phyloP scores from a whole-genome alignment of 2,113 vertebrate species.

The Cariama cristata region DNA sequence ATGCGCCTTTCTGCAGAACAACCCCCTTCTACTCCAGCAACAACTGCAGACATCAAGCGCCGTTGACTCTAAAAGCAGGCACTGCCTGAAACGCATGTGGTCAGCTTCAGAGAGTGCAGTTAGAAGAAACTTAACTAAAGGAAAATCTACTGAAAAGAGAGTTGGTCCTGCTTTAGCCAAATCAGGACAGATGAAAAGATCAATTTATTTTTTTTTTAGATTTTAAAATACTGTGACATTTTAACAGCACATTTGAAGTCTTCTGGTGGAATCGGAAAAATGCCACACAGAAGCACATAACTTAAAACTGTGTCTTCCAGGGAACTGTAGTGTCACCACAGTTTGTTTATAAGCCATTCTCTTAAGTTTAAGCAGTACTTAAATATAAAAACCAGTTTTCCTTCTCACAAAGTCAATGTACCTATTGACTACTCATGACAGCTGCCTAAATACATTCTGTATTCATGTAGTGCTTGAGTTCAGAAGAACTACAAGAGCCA shows the following conservation, averaged over 20 bases:
- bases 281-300: background rate
- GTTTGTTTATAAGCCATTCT: background rate
- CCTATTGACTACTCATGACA: background rate
- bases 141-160: no score
- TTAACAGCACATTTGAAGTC: background rate
- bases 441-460: background rate
- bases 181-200: background rate
- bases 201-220: background rate
- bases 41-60: no score
- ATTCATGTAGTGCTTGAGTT: background rate
- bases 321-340: background rate
- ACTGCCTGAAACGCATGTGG: no score
- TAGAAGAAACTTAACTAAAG: no score
- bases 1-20: no score
- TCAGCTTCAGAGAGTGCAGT: no score
- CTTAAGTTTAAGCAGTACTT: background rate
- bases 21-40: no score
- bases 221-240: background rate
- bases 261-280: background rate
- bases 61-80: no score
- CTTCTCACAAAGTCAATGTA: background rate
- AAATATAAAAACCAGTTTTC: background rate
- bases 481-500: background rate
- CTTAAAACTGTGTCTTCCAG: background rate
- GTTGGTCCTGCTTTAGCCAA: no score